Percentiles rank a stretch among this genome's conserved stretches.
phyloP scores from a whole-genome alignment of 2,888 invertebrate genomes.

The Drosophila conformis region DNA sequence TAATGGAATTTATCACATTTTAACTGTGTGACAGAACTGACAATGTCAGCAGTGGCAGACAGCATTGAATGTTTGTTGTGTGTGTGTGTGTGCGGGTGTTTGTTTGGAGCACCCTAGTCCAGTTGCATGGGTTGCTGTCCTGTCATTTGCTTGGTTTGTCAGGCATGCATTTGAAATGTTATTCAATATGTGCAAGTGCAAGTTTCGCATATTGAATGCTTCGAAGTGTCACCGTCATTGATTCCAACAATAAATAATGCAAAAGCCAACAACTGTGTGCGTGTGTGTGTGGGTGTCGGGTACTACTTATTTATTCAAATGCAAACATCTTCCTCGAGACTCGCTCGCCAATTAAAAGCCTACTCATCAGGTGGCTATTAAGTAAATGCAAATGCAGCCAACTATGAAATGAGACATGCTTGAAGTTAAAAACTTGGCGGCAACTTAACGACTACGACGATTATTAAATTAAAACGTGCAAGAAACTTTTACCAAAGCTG shows the following conservation, averaged over 20 bases:
- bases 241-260: conserved; percentile 72
- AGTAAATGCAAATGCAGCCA: conserved; percentile 51
- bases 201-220: conserved; percentile 58
- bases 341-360: conserved; percentile 59
- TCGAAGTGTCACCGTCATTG: conserved; percentile 74
- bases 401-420: conserved; percentile 27
- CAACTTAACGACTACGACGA: conserved; percentile 66
- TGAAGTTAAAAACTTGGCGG: conserved; percentile 40
- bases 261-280: conserved; percentile 64
- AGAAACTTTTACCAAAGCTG: conserved; percentile 56
- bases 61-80: conserved; percentile 19
- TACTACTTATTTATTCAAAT: conserved; percentile 68
- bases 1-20: conserved; percentile 80
- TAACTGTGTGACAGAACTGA: conserved; percentile 73
- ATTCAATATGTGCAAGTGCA: conserved; percentile 66
- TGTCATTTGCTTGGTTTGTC: conserved; percentile 61
- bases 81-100: conserved; percentile 8
- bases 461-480: conserved; percentile 82
- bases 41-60: conserved; percentile 58
- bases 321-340: neutral
- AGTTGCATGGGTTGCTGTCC: conserved; percentile 37
- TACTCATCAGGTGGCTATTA: conserved; percentile 55
- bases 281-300: conserved; percentile 4
- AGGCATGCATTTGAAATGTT: conserved; percentile 71
- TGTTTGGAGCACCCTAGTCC: conserved; percentile 35